Conservation (phyloP, 1,140 invertebrate species). For the Penaeus japonicus region DNA sequence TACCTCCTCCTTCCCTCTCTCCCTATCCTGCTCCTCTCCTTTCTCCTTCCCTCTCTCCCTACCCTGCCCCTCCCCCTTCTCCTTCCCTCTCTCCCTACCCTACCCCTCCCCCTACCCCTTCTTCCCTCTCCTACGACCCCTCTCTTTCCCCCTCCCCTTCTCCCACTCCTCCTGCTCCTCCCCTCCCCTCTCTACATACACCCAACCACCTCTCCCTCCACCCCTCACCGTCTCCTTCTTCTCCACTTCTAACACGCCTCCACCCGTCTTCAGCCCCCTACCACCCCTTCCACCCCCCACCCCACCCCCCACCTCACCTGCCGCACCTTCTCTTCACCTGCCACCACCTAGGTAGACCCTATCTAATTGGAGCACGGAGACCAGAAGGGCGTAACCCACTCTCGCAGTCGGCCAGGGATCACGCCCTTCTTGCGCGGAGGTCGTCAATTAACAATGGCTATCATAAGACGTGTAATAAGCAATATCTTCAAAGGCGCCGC, state of each 20-base stretch:
- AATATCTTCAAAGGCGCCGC: constrained; percentile 49
- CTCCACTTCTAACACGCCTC: neutral
- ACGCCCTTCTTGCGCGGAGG: constrained; percentile 6
- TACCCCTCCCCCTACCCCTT: neutral
- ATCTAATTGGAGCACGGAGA: constrained; percentile 40
- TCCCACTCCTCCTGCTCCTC: neutral
- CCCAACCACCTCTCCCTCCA: neutral
- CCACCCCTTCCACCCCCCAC: neutral
- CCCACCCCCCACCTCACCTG: neutral
- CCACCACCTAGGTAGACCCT: constrained; percentile 41
- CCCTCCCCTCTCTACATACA: neutral
- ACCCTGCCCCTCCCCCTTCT: neutral
- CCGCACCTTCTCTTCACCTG: constrained; percentile 6
- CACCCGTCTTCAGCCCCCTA: neutral
- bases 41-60: neutral
- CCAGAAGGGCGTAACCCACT: constrained; percentile 13
- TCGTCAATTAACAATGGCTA: constrained; percentile 48
- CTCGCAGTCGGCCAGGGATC: neutral
- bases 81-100: neutral
- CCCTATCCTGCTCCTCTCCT: neutral
- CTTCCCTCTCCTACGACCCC: neutral
- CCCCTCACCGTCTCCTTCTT: too few species aligned
- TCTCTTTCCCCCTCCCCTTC: neutral
- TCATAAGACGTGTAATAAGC: constrained; percentile 50
- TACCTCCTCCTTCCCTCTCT: neutral